Base-by-base conservation (phyloP, 2,797 vertebrate species). In the Sarcoramphus papa region DNA sequence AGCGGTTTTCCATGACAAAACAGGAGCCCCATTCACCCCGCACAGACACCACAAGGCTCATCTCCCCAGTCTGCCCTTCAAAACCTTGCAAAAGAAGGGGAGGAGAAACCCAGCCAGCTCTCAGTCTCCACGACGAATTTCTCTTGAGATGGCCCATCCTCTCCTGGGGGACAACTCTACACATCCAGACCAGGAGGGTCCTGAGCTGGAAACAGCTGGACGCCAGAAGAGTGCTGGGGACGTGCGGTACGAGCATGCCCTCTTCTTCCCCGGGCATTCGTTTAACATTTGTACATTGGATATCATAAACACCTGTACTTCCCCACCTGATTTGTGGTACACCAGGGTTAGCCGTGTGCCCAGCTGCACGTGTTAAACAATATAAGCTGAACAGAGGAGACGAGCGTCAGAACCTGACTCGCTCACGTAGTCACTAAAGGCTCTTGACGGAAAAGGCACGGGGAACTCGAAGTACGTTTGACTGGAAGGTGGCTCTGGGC, bases 401-500 rank as follows among this genome's bases (percentile, higher is more conserved):
- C 0, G 0, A 40, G 62, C 2, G 0, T 80, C 77, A 84, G 68
- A 80, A 53, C 53, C 40, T 6, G 70, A 33, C 40, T 70, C 43
- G 76, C 56, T 30, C 37, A 62, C 1, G 0, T 12, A 68, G 50
- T 48, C 25, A 21, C 74, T 56, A 63, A 69, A 92, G 67, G 51
- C 25, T 93, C 33, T 48, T 73, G 77, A 54, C 2, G 14, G 67
- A 77, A 88, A 79, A 85, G 31, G 51, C 56, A 51, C 0, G 0
- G 43, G 50, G 74, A 91, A 48, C 51, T 43, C 3, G 1, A 70
- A 86, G 68, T 9, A 22, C 0, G 0, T 67, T 85, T 74, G 82
- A 40, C 69, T 86, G 65, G 65, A 88, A 93, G 70, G 70, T 67
- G 35, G 82, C 64, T 95, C 86, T 37, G 85, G 76, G 96, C 59